Evolutionary conservation across 2,888 invertebrate genomes (phyloP).

Genomic region (Volucella inflata): DNA sequence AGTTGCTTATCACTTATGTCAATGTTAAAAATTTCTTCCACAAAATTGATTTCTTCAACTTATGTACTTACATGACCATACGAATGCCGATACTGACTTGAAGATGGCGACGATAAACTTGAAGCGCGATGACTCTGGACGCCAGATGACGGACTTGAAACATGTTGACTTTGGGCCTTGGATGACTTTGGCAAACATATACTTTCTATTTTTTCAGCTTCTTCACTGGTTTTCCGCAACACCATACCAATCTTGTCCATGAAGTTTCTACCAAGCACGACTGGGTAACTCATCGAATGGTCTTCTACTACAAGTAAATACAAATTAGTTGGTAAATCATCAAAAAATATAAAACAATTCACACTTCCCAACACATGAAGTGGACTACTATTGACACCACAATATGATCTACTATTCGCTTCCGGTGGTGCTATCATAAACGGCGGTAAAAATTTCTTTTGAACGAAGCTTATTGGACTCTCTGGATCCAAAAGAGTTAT

Average conservation of each 20-base stretch:
- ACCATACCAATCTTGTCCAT: conserved; percentile 46
- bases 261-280: conserved; percentile 62
- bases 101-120: neutral
- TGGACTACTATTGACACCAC: conserved; percentile 61
- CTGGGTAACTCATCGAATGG: conserved; percentile 55
- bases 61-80: conserved; percentile 43
- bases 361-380: conserved; percentile 42
- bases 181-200: neutral
- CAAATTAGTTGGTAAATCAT: conserved; percentile 35
- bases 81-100: conserved; percentile 15
- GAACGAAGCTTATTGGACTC: conserved; percentile 54
- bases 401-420: conserved; percentile 42
- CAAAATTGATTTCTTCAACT: no score
- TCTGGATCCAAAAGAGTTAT: conserved; percentile 50
- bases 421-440: conserved; percentile 35
- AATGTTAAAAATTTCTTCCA: no score
- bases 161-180: conserved; percentile 11
- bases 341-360: conserved; percentile 52
- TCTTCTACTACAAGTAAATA: conserved; percentile 58
- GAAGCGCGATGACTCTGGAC: neutral
- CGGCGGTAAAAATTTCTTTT: conserved; percentile 50
- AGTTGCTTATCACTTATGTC: no score
- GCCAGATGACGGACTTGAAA: neutral
- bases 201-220: conserved; percentile 27
- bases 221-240: conserved; percentile 22